These are phyloP conservation scores for Sialis lutaria DNA, from an alignment of 2,888 invertebrate genomes.

Conservation along the genomic window DNA sequence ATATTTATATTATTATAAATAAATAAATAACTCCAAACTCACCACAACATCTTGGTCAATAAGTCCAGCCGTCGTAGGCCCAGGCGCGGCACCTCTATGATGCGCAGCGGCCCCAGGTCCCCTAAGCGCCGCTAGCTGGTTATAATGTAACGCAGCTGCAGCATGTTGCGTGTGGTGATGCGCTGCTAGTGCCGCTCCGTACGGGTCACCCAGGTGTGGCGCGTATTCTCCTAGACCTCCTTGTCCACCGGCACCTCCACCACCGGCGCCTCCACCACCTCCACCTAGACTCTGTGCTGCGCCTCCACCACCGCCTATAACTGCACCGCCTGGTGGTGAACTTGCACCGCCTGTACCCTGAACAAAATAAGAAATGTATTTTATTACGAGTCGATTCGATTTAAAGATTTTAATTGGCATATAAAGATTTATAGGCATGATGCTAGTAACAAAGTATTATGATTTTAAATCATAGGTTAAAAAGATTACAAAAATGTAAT, in stretches of 20 bases:
- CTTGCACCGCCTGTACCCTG: conserved; percentile 1
- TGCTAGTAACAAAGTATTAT: too few species aligned
- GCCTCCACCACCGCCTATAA: conserved; percentile 8
- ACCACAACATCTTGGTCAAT: conserved; percentile 5
- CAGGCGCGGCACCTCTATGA: conserved; percentile 1
- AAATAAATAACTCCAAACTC: neutral
- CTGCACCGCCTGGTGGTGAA: conserved; percentile 6
- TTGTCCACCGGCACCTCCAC: conserved; percentile 11
- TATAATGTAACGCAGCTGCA: conserved; percentile 16
- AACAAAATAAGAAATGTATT: too few species aligned
- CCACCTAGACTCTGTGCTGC: conserved; percentile 8
- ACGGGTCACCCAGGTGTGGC: conserved; percentile 5
- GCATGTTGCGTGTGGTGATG: conserved; percentile 6
- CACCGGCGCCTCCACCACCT: conserved; percentile 21
- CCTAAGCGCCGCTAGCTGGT: conserved; percentile 27
- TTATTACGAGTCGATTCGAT: too few species aligned
- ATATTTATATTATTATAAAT: too few species aligned
- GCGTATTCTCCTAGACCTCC: conserved; percentile 4
- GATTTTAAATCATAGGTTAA: too few species aligned
- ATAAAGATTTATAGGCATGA: too few species aligned
- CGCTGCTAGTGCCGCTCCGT: conserved; percentile 5
- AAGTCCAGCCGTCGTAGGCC: neutral
- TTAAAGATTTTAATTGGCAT: too few species aligned
- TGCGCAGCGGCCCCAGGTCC: conserved; percentile 21
- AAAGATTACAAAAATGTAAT: too few species aligned